Evolutionary conservation across 2,797 vertebrate species (phyloP), one percentile per base, ranked within the genome.

Genomic region (Kryptopterus vitreolus): DNA sequence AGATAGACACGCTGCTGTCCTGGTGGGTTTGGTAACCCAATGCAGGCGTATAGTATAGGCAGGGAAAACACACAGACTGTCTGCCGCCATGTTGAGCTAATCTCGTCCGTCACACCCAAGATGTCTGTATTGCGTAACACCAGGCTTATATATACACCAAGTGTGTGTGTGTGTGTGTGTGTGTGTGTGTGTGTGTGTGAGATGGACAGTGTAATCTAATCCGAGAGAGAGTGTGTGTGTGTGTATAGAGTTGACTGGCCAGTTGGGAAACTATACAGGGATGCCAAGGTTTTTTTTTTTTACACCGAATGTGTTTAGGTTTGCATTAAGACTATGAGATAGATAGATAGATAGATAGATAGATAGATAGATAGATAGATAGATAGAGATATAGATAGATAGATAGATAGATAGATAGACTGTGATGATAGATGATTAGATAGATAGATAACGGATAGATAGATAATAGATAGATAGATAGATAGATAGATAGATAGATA

Each of bases 111-210:
- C 35, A 58, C 20, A 33, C 31, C 48, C 29, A 57, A 48, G 29
- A 31, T 48, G 33, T 52, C 24, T 78, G 62, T 29, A 70, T 79
- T 35, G 11, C 46, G 52, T 76, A 50, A 76, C 82, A 58, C 50
- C 38, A n/a, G 33, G 15, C 43, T 33, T 26, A 20, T 29, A 61
- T n/a, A 76, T 9, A 16, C 22, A 20, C 20, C 22, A 8, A 29
- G 3, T 69, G 38, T 43, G 62, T 35, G 62, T 50, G 24, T 38
- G 33, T 59, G 33, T 62, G 29, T 62, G 61, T 58, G 57, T 58
- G 57, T 13, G n/a, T 13, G 59, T 15, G 59, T 8, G 29, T 31
- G 26, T n/a, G 68, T 12, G 43, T 71, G 69, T 12, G 48, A 53
- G 31, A 53, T 20, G 20, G 18, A 53, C 18, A 52, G 20, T 22